These are phyloP conservation scores for Heliangelus exortis DNA, from an alignment of 2,797 vertebrate genomes.

Conservation along the genomic window DNA sequence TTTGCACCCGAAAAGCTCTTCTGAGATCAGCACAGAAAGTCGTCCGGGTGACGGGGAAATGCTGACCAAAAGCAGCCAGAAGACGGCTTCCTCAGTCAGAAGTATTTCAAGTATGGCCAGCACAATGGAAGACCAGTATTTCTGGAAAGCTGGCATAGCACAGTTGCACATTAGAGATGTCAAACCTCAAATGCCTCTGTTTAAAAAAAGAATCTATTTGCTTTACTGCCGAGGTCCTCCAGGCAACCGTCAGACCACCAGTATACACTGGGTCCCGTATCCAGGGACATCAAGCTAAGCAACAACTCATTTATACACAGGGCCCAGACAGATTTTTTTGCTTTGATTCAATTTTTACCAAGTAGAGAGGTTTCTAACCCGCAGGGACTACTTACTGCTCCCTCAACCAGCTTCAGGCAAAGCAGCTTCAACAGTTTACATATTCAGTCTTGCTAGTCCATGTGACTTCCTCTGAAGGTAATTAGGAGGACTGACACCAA, in stretches of 20 bases:
- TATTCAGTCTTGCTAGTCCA: background rate
- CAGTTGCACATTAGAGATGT: conserved; percentile 35
- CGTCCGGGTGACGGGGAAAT: fast-evolving
- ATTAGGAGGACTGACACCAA: conserved; percentile 7
- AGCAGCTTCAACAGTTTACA: conserved; percentile 22
- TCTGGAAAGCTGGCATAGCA: conserved; percentile 63
- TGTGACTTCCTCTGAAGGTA: background rate
- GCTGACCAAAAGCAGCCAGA: background rate
- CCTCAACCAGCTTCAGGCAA: conserved; percentile 6
- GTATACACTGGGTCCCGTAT: background rate
- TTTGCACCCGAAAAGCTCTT: background rate
- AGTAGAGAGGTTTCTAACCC: background rate
- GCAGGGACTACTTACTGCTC: background rate
- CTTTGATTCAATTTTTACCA: background rate
- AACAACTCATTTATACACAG: background rate
- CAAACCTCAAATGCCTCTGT: conserved; percentile 45
- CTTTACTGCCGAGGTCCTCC: conserved; percentile 24
- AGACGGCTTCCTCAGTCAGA: background rate
- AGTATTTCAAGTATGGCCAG: conserved; percentile 32
- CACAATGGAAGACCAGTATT: conserved; percentile 48
- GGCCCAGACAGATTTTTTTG: background rate
- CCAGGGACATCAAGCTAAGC: conserved; percentile 6
- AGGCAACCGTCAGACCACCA: conserved; percentile 58
- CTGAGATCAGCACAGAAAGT: fast-evolving
- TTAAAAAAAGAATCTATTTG: conserved; percentile 59